Evolutionary conservation across 2,888 invertebrate species (phyloP).

Genomic region (Drosophila leonis): DNA sequence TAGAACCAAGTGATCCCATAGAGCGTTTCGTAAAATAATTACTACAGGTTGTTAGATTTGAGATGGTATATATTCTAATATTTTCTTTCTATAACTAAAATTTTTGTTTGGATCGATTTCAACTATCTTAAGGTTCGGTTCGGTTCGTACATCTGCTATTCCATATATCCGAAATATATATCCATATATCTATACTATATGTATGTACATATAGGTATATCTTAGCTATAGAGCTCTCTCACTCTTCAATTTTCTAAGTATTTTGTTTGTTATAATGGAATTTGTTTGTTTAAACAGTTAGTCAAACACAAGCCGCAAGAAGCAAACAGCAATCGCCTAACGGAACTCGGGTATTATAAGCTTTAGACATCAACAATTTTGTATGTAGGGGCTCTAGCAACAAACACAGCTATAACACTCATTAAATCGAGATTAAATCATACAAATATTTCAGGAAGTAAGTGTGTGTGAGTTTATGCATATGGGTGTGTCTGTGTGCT

Average conservation of each 20-base stretch:
- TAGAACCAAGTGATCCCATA: too few species aligned
- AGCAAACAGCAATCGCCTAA: background rate
- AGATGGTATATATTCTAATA: background rate
- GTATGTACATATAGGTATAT: background rate
- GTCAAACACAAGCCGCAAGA: background rate
- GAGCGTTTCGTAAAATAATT: background rate
- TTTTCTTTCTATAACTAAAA: background rate
- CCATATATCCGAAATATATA: background rate
- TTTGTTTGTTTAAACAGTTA: background rate
- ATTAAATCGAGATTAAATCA: background rate
- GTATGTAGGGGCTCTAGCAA: background rate
- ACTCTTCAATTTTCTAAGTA: background rate
- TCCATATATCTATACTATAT: background rate
- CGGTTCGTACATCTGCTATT: background rate
- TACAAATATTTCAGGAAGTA: background rate
- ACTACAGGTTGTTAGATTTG: background rate
- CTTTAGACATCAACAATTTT: background rate
- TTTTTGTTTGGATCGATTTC: background rate
- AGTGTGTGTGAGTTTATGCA: background rate
- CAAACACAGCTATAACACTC: background rate
- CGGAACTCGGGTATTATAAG: background rate
- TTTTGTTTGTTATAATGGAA: background rate
- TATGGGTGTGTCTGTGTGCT: background rate
- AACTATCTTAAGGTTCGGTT: background rate
- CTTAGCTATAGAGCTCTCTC: background rate